Base-by-base conservation (phyloP, 1,140 invertebrate species). In the Drosophila nannoptera region DNA sequence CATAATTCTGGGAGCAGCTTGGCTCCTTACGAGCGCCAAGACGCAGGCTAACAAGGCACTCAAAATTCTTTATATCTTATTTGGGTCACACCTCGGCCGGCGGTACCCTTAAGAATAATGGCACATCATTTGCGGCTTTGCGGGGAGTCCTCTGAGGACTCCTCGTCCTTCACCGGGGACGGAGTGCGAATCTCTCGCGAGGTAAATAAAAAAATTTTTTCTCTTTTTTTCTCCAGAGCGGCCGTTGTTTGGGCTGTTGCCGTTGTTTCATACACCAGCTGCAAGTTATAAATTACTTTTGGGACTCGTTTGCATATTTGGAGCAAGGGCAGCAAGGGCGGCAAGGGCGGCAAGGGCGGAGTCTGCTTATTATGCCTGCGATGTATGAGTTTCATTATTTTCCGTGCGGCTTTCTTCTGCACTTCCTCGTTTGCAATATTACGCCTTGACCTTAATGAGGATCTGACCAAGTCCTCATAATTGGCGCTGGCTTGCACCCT, bases 161-260 rank as follows among this genome's bases (percentile, higher is more conserved):
- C 22, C 35, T 32, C 22, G 35, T 29, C 45, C 50, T 40, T 63
- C 48, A 48, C 32, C 55, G 40, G 48, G n/a, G 42, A 54, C 49
- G 36, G 55, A 42, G 63, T 70, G 71, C 61, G 68, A 83, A 78
- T 78, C 72, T 88, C 86, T 88, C 78, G 71, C 70, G 78, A 73
- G 86, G 69, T 73, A 75, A 75, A 88, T 88, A 87, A 88, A 83
- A 88, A 83, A 53, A 84, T 87, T 73, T 87, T 86, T 73, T 72
- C 69, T 77, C 69, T 81, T 68, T 71, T 78, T 77, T 12, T 31
- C 12, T 40, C 1, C 38, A 6, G 11, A 7, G 46, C 16, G 32
- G 29, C 22, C 3, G 33, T 22, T 36, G 12, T 36, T 32, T 14
- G 12, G n/a, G 12, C 2, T 50, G n/a, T 43, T 38, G 52, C 16